Conservation (phyloP, 2,797 vertebrate species). For the Calcarius lapponicus region DNA sequence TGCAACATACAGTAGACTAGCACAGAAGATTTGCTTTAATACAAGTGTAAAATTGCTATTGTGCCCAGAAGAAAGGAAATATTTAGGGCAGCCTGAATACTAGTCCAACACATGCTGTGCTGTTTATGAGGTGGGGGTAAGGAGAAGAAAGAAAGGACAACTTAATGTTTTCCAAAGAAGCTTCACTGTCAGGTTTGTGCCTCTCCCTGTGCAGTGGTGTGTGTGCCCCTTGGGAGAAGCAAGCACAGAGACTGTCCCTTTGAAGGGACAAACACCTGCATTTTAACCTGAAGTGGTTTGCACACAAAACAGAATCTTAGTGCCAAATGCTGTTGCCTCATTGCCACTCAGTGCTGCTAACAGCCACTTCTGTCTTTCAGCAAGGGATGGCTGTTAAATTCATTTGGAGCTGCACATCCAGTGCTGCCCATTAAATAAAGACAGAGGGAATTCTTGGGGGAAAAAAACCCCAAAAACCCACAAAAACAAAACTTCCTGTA, state of each 20-base stretch:
- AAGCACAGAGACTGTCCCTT: not conserved
- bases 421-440: not conserved
- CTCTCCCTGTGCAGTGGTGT: not conserved
- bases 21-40: not conserved
- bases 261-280: not conserved
- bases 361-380: not conserved
- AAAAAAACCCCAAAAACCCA: too few species aligned
- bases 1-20: not conserved
- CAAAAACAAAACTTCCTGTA: not conserved
- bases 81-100: not conserved
- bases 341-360: slow-evolving; percentile 33
- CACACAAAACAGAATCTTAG: not conserved
- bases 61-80: not conserved
- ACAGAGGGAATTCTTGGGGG: not conserved
- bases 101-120: not conserved
- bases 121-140: not conserved
- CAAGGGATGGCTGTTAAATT: not conserved
- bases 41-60: not conserved
- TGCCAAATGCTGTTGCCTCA: not conserved
- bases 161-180: not conserved
- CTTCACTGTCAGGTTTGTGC: not conserved
- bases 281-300: slow-evolving; percentile 21
- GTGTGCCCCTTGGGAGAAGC: not conserved
- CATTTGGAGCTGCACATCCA: not conserved
- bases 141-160: not conserved